Evolutionary conservation across 2,113 vertebrate genomes (phyloP).

Genomic region (Corydoras maculifer): DNA sequence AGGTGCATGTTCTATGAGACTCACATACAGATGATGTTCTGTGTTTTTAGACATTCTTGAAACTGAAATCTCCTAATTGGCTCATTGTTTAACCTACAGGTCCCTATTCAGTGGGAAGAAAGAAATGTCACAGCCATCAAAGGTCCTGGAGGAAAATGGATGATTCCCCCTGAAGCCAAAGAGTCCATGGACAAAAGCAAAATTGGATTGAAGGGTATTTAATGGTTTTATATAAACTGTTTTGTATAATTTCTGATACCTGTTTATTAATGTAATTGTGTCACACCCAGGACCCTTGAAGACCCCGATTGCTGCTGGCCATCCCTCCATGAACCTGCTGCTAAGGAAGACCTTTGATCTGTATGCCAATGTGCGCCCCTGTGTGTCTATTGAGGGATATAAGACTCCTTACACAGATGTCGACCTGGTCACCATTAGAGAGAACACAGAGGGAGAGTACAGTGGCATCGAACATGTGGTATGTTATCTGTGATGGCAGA

Average conservation of each 20-base stretch:
- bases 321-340: slow-evolving; percentile 93
- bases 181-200: slow-evolving; percentile 95
- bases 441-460: slow-evolving; percentile 79
- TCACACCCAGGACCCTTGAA: slow-evolving; percentile 79
- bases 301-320: slow-evolving; percentile 91
- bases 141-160: slow-evolving; percentile 86
- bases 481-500: slow-evolving; percentile 31
- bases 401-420: slow-evolving; percentile 86
- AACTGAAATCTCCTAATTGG: neutral
- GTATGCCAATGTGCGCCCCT: slow-evolving; percentile 89
- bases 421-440: slow-evolving; percentile 85
- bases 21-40: neutral
- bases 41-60: too few relatives aligned
- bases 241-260: neutral
- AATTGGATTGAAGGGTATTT: slow-evolving; percentile 88
- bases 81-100: slow-evolving; percentile 56
- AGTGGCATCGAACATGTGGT: slow-evolving; percentile 94
- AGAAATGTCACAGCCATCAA: slow-evolving; percentile 84
- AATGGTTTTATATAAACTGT: neutral
- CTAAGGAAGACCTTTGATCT: slow-evolving; percentile 93
- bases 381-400: slow-evolving; percentile 91
- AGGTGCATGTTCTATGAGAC: too few relatives aligned
- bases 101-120: slow-evolving; percentile 88
- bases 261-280: neutral
- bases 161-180: slow-evolving; percentile 90